A percentile compares a stretch with the other conserved stretches of the same genome.
These are phyloP conservation scores for Stomorhina lunata DNA, from an alignment of 2,888 invertebrate genomes.

Conservation along the genomic window DNA sequence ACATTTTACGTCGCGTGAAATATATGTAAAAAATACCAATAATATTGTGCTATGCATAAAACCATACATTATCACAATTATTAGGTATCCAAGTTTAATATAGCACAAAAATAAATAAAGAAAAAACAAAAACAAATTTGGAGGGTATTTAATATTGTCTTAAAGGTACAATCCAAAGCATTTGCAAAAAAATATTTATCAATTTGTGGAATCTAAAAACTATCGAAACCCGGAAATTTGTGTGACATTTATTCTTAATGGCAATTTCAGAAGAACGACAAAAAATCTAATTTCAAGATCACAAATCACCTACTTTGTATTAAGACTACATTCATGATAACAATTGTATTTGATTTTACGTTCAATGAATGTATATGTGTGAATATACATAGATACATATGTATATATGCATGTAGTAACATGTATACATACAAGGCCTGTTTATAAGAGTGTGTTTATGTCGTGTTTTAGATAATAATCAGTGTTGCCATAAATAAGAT, in stretches of 20 bases:
- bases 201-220: not conserved
- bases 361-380: not conserved
- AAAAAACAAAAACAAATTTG: not conserved
- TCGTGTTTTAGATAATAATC: too few relatives aligned
- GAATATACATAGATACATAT: not conserved
- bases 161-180: not conserved
- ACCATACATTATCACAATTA: not conserved
- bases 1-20: constrained; percentile 51
- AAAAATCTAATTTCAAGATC: constrained; percentile 15
- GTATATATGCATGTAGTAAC: not conserved
- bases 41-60: not conserved
- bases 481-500: too few relatives aligned
- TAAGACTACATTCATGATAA: not conserved
- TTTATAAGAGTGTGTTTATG: too few relatives aligned
- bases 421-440: too few relatives aligned
- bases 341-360: not conserved
- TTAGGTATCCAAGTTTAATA: not conserved
- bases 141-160: too few relatives aligned
- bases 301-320: not conserved
- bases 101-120: not conserved
- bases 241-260: not conserved
- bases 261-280: not conserved
- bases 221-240: constrained; percentile 32
- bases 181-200: not conserved
- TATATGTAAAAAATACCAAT: constrained; percentile 34